Evolutionary conservation across 2,113 vertebrate species (phyloP), one percentile per base, ranked within the genome.

Genomic region (Empidonax traillii): DNA sequence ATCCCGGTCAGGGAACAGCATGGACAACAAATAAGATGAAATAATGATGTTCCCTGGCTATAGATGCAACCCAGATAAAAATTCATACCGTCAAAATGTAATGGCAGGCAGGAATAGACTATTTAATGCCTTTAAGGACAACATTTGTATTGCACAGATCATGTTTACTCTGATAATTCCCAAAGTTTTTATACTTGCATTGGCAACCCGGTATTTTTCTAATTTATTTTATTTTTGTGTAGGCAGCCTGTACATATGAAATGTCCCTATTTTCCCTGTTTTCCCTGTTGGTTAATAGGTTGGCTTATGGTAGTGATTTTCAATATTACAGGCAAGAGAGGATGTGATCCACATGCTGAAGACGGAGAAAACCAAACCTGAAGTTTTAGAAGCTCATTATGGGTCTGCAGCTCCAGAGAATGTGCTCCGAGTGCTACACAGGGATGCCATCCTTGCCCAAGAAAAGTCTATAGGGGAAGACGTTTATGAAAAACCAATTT

Each of bases 321-420:
- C 53, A 92, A 88, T 83, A 68, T 86, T 91, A 88, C 98, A 99
- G 99, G 99, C 99, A 90, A 98, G 99, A 84, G 99, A 99, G 73
- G 99, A 99, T 97, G 97, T 99, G 95, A 99, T 99, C 96, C 97
- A 98, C 75, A 98, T 99, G 98, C 94, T 99, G 97, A 98, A 98
- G 97, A 98, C 99, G 0, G 98, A 99, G 90, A 98, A 97, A 96
- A 98, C 98, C 46, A 97, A 98, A 31, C 98, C 99, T 0, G 98
- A 99, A 97, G 96, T 97, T 87, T 97, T 99, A 95, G 99, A 99
- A 97, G 99, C 99, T 74, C 99, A 99, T 44, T 99, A 99, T 14
- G 99, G 99, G 44, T 98, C 98, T 7, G 98, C 98, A 5, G 96
- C 93, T 73, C 99, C 99, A 22, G 85, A 88, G 94, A 98, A 96